A percentile compares a stretch with the other conserved stretches of the same genome.
phyloP scores from a whole-genome alignment of 1,140 invertebrate genomes.

The Aphis gossypii region DNA sequence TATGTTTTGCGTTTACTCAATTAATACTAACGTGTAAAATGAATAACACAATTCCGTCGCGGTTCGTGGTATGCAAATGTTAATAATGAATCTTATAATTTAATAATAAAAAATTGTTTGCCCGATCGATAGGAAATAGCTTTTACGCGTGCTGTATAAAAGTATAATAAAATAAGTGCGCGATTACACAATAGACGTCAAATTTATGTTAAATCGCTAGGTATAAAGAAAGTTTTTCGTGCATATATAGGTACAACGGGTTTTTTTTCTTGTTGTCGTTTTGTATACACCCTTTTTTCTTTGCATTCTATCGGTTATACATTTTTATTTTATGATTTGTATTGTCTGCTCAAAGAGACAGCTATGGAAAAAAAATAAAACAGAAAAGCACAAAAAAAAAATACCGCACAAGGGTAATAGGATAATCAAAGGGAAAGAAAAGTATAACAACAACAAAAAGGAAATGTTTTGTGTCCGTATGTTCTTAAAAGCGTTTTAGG shows the following conservation, averaged over 20 bases:
- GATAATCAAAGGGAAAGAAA: constrained; percentile 5
- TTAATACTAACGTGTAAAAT: not conserved
- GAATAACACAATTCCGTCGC: not conserved
- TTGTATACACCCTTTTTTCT: not conserved
- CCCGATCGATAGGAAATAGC: no score
- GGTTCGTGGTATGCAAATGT: not conserved
- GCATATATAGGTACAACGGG: not conserved
- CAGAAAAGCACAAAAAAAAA: not conserved
- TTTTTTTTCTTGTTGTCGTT: not conserved
- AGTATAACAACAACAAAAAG: not conserved
- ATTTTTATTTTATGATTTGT: constrained; percentile 30
- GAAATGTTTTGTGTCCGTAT: not conserved
- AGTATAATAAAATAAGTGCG: not conserved
- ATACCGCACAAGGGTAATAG: not conserved
- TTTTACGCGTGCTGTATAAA: not conserved
- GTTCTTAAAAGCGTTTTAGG: not conserved
- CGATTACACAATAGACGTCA: not conserved
- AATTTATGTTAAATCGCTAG: constrained; percentile 1
- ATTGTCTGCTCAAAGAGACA: not conserved
- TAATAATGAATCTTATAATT: not conserved
- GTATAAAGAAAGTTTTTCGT: constrained; percentile 12
- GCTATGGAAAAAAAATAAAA: not conserved
- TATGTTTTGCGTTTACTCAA: not conserved
- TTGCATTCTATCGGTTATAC: not conserved
- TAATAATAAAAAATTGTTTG: not conserved